These are phyloP conservation scores for Pan troglodytes DNA, from an alignment of 2,113 vertebrate species.

Conservation along the genomic window NHGRI_mPanTro3-v2.1_pri NC_072410.2:63815001-63815500, in stretches of 20 bases:
- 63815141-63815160: slow-evolving; percentile 69
- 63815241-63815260: slow-evolving; percentile 67
- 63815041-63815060: neutral
- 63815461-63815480: neutral
- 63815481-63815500: neutral
- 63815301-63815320: neutral
- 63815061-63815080: slow-evolving; percentile 59
- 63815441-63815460: neutral
- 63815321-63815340: neutral
- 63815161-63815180: slow-evolving; percentile 71
- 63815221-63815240: slow-evolving; percentile 71
- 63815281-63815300: slow-evolving; percentile 28
- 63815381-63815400: neutral
- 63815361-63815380: neutral
- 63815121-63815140: slow-evolving; percentile 54
- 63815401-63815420: neutral
- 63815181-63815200: slow-evolving; percentile 60
- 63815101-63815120: slow-evolving; percentile 52
- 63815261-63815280: slow-evolving; percentile 45
- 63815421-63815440: neutral
- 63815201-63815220: slow-evolving; percentile 70
- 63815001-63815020: slow-evolving; percentile 27
- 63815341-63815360: neutral
- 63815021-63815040: neutral
- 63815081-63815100: slow-evolving; percentile 56